Conservation (phyloP, 23 tunicate genomes). For the Clavelina lepadiformis region DNA sequence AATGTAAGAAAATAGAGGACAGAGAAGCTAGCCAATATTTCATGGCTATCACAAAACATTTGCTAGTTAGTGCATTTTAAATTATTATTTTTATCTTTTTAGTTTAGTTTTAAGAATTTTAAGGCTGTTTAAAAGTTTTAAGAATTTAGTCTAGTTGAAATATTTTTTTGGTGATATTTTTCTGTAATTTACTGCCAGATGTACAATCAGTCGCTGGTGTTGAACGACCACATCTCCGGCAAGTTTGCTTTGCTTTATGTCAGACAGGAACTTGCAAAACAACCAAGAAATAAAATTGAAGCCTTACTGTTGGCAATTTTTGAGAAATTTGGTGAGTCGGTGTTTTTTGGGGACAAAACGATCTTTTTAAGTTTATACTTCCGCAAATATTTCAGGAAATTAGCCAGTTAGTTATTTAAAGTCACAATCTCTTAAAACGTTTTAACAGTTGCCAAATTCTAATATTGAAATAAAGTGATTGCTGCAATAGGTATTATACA, state of each 20-base stretch:
- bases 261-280: not conserved
- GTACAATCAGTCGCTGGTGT: constrained; percentile 28
- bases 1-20: constrained; percentile 8
- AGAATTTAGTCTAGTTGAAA: too few relatives aligned
- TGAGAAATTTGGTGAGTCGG: not conserved
- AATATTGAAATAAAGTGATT: too few relatives aligned
- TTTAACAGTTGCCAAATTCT: too few relatives aligned
- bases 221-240: constrained; percentile 33
- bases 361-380: too few relatives aligned
- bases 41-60: constrained; percentile 16
- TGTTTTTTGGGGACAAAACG: not conserved
- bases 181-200: constrained; percentile 5
- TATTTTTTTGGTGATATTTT: too few relatives aligned
- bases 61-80: constrained; percentile 8
- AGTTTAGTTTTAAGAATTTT: too few relatives aligned
- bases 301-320: not conserved
- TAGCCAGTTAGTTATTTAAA: too few relatives aligned
- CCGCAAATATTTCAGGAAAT: too few relatives aligned
- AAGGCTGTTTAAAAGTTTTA: too few relatives aligned
- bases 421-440: too few relatives aligned
- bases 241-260: constrained; percentile 12
- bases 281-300: not conserved
- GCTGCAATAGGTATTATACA: too few relatives aligned
- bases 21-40: constrained; percentile 7
- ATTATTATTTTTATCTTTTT: not conserved